Base-by-base conservation (phyloP, 2,113 vertebrate species). In the Himantopus leucocephalus region DNA sequence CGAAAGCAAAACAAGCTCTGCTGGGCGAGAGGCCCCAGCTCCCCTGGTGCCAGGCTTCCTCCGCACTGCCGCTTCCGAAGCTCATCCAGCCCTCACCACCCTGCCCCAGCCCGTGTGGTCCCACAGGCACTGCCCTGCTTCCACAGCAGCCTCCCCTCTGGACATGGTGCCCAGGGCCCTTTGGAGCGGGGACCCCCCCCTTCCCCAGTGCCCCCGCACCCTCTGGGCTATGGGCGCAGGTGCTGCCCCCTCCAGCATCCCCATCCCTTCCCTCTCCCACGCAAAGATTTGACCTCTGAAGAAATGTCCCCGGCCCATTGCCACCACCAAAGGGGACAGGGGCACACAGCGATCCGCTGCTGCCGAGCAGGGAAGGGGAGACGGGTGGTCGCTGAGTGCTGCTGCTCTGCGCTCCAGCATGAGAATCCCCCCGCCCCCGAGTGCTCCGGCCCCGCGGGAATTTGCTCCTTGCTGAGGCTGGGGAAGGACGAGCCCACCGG, bases 171-270 rank as follows among this genome's bases (percentile, higher is more conserved):
- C 45, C 66, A 70, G 34, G 7, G 8, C 22, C 50, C 21, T 78
- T 55, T 30, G 41, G 15, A 53, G 18, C 0, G 3, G 6, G 6
- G 27, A 4, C 4, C 1, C 8, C 34, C 34, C 26, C 7, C 3
- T 50, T 47, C 34, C 47, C 0, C 0, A 62, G 43, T n/a, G n/a
- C 14, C 37, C 47, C 34, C 0, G 0, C 17, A 55, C 19, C 18
- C 18, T 34, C 62, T 3, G 6, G 22, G 37, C 58, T 59, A 52
- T 24, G 21, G 37, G 37, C 29, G 7, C 0, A 0, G 37, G 18
- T 39, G 68, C 86, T 82, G 43, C 39, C 29, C 48, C 13, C 12
- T 37, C 41, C 5, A 1, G n/a, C 59, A 64, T 2, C 37, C 48
- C 19, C 43, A 43, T 37, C 56, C 72, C 26, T 48, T 52, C 35